These are phyloP conservation scores for Fissipunctia ypsillon DNA, from an alignment of 2,888 invertebrate species.

Conservation along the genomic window DNA sequence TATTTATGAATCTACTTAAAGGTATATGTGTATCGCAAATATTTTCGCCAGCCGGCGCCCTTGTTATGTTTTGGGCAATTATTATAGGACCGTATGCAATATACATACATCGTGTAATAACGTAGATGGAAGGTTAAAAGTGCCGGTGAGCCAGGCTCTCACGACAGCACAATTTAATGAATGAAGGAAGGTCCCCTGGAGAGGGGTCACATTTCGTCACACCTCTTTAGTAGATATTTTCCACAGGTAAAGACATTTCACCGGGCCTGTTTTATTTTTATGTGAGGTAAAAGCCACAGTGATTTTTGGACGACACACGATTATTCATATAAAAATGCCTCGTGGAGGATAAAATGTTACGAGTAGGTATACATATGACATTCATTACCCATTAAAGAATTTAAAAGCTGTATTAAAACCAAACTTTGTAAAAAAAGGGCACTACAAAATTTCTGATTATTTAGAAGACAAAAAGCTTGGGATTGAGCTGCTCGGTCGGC, in stretches of 20 bases:
- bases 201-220: conserved; percentile 75
- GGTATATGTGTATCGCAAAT: conserved; percentile 72
- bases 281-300: conserved; percentile 54
- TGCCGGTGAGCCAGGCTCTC: conserved; percentile 49
- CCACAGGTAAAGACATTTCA: conserved; percentile 69
- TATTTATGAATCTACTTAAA: conserved; percentile 72
- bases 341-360: not conserved
- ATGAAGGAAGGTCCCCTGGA: conserved; percentile 67
- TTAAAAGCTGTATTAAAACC: too few relatives aligned
- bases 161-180: conserved; percentile 69
- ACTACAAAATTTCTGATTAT: too few relatives aligned
- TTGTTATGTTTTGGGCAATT: conserved; percentile 63
- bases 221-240: conserved; percentile 67
- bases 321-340: conserved; percentile 8
- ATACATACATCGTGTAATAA: conserved; percentile 65
- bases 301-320: conserved; percentile 52
- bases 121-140: conserved; percentile 65
- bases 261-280: conserved; percentile 64
- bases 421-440: too few relatives aligned
- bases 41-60: conserved; percentile 70
- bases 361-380: too few relatives aligned
- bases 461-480: too few relatives aligned
- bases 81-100: conserved; percentile 46
- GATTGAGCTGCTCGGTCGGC: too few relatives aligned
- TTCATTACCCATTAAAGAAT: too few relatives aligned